phyloP scores from a whole-genome alignment of 2,797 vertebrate genomes.

The Ctenopoma multispine region DNA sequence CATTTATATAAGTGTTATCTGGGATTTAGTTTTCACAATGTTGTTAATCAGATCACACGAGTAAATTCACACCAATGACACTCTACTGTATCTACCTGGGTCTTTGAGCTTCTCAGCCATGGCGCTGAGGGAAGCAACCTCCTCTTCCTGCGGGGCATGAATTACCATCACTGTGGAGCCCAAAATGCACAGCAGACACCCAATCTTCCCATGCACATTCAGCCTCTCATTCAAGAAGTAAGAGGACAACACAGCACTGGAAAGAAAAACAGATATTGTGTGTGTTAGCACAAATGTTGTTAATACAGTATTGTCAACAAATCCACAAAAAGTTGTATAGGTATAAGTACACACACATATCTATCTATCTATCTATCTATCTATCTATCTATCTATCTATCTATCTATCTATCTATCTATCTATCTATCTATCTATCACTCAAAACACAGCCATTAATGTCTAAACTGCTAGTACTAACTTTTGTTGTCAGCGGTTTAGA shows the following conservation, averaged over 20 bases:
- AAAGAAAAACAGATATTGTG: slow-evolving; percentile 5
- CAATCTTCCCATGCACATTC: slow-evolving; percentile 88
- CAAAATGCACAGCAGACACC: slow-evolving; percentile 88
- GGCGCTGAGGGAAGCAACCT: slow-evolving; percentile 85
- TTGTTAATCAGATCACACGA: slow-evolving; percentile 36
- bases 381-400: too few relatives aligned
- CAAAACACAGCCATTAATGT: too few relatives aligned
- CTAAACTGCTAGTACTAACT: too few relatives aligned
- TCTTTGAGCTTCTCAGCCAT: slow-evolving; percentile 90
- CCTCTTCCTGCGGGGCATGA: slow-evolving; percentile 89
- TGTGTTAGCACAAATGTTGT: not conserved
- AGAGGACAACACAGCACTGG: slow-evolving; percentile 89
- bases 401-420: too few relatives aligned
- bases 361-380: too few relatives aligned
- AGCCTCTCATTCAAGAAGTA: slow-evolving; percentile 89
- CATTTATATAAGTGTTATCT: slow-evolving; percentile 11
- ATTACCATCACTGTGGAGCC: slow-evolving; percentile 91
- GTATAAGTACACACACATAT: too few relatives aligned
- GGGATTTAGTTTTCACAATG: slow-evolving; percentile 31
- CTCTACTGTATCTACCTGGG: slow-evolving; percentile 82
- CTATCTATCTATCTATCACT: too few relatives aligned
- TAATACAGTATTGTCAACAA: not conserved
- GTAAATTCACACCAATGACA: not conserved
- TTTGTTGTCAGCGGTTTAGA: too few relatives aligned
- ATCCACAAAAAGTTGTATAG: too few relatives aligned